Conservation (phyloP, 2,113 vertebrate genomes). For the Hydrolagus affinis region DNA sequence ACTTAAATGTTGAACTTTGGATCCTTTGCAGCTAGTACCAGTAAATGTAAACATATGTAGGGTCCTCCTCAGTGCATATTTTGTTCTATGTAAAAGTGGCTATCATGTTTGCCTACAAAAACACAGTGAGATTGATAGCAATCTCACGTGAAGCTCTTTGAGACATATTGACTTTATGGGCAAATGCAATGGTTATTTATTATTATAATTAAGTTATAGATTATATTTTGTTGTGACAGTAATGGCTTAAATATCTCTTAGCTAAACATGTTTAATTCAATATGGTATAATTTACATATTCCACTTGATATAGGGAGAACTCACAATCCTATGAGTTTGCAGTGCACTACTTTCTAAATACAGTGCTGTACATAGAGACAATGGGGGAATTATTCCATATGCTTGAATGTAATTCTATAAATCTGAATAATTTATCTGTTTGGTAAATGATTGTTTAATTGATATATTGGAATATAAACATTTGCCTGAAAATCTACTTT, state of each 20-base stretch:
- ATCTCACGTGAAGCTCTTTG: too few relatives aligned
- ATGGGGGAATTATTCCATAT: background rate
- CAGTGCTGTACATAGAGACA: background rate
- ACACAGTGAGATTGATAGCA: too few relatives aligned
- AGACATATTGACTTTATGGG: too few relatives aligned
- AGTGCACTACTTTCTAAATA: background rate
- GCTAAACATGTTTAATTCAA: background rate
- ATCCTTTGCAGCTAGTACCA: background rate
- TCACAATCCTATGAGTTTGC: background rate
- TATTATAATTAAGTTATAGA: too few relatives aligned
- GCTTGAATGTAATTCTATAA: slow-evolving; percentile 9
- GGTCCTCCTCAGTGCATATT: background rate
- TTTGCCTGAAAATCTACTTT: too few relatives aligned
- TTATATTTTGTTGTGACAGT: background rate
- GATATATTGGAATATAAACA: background rate
- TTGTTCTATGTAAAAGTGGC: background rate
- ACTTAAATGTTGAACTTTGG: slow-evolving; percentile 20
- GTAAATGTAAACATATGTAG: background rate
- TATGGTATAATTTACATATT: background rate
- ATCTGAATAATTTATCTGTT: background rate
- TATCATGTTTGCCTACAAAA: too few relatives aligned
- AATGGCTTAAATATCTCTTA: slow-evolving; percentile 11
- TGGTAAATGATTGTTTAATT: slow-evolving; percentile 23
- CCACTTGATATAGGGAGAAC: background rate
- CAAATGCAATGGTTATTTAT: too few relatives aligned